phyloP scores from a whole-genome alignment of 2,888 invertebrate species.

The Drosophila hamatofila region DNA sequence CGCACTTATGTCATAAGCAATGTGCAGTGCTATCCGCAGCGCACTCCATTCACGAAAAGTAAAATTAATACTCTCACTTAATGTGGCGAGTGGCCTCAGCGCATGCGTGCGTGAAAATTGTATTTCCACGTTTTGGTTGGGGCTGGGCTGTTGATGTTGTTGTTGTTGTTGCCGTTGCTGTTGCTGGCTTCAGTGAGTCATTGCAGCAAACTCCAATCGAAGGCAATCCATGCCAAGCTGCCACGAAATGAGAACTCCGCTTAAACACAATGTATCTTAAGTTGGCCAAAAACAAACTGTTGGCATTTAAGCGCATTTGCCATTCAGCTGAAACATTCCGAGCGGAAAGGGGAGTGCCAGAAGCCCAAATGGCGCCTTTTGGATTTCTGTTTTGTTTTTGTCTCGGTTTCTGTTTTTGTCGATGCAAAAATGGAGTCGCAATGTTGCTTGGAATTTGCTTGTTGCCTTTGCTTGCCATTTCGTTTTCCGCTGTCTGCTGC shows the following conservation, averaged over 20 bases:
- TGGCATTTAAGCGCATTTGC: slow-evolving; percentile 67
- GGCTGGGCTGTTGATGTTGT: not conserved
- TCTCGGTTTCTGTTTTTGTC: slow-evolving; percentile 14
- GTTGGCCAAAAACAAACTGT: slow-evolving; percentile 56
- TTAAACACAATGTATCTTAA: slow-evolving; percentile 40
- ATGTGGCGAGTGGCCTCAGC: slow-evolving; percentile 48
- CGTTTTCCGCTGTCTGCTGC: slow-evolving; percentile 30
- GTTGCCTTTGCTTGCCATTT: slow-evolving; percentile 57
- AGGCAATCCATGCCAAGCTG: slow-evolving; percentile 33
- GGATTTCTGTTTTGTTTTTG: slow-evolving; percentile 29
- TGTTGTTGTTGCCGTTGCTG: not conserved
- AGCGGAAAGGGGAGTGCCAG: slow-evolving; percentile 69
- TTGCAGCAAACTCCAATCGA: slow-evolving; percentile 22
- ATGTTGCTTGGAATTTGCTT: slow-evolving; percentile 63
- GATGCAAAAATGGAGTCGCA: slow-evolving; percentile 34
- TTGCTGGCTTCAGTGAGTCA: slow-evolving; percentile 38
- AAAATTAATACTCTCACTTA: slow-evolving; percentile 75
- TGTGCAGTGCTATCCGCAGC: slow-evolving; percentile 21
- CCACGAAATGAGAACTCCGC: slow-evolving; percentile 16
- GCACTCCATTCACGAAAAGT: slow-evolving; percentile 58
- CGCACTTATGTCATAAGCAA: slow-evolving; percentile 61
- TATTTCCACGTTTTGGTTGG: slow-evolving; percentile 63
- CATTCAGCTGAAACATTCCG: slow-evolving; percentile 55
- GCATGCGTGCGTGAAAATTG: slow-evolving; percentile 81
- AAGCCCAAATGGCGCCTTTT: slow-evolving; percentile 59